Percentiles rank a stretch among this genome's conserved stretches.
These are phyloP conservation scores for Amphipoea lucens DNA, from an alignment of 2,888 invertebrate genomes.

Conservation along the genomic window DNA sequence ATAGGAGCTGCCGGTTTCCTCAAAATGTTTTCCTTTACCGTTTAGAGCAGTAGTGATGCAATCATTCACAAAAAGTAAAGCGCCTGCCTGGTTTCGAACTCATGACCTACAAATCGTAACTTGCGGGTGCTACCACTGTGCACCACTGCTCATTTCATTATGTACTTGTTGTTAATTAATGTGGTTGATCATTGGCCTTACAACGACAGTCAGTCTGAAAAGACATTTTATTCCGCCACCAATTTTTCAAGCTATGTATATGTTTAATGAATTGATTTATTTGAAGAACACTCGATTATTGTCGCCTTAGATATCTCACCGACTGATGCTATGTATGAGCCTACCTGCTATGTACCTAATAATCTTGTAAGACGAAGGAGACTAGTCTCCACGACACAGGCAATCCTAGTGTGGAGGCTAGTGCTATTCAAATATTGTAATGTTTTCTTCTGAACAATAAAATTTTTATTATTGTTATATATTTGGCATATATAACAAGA, in stretches of 20 bases:
- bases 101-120: background rate
- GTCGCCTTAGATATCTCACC: too few relatives aligned
- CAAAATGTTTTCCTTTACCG: background rate
- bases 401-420: too few relatives aligned
- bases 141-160: background rate
- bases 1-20: background rate
- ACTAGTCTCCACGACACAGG: too few relatives aligned
- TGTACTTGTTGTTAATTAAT: background rate
- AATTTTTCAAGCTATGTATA: background rate
- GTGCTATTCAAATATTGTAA: too few relatives aligned
- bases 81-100: background rate
- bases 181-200: too few relatives aligned
- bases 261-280: too few relatives aligned
- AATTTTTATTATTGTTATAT: too few relatives aligned
- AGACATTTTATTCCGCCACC: background rate
- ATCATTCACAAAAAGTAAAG: background rate
- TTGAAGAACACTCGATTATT: too few relatives aligned
- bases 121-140: background rate
- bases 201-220: background rate
- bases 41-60: background rate
- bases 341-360: too few relatives aligned
- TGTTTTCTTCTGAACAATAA: too few relatives aligned
- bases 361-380: too few relatives aligned
- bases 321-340: too few relatives aligned
- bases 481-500: constrained; percentile 1